Base-by-base conservation (phyloP, 1,140 invertebrate genomes). In the Linepithema humile region DNA sequence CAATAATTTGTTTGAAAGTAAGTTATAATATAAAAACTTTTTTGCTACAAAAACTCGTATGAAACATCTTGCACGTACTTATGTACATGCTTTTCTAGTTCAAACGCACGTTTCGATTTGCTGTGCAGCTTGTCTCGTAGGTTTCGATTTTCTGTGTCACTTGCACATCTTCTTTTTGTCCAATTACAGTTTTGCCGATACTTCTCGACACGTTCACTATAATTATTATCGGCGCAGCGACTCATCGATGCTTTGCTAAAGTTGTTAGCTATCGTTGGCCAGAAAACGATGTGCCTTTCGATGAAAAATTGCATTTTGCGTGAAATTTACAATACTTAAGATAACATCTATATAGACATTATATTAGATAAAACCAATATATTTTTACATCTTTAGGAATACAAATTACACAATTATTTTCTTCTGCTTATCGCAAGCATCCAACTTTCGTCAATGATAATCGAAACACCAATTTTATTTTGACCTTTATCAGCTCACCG, bases 141-240 rank as follows among this genome's bases (percentile, higher is more conserved):
- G n/a, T n/a, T n/a, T n/a, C n/a, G n/a, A n/a, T n/a, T n/a, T n/a
- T n/a, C n/a, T n/a, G n/a, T n/a, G n/a, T n/a, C n/a, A n/a, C 6
- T 60, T 40, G 35, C 50, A 12, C 29, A 29, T 50, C 26, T 72
- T 72, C 77, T 82, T 82, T 82, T 82, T 82, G 77, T 43, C 77
- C 77, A 82, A 82, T 82, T 82, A 82, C 15, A 70, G 48, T 82
- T 82, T 72, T 72, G 64, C 77, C 77, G 65, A 82, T 82, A 70
- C 77, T 72, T 82, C 3, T 15, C 77, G 65, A 59, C 67, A 72
- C 53, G 67, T 72, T 72, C 50, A 12, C 77, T 38, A 80, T 80
- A 53, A 82, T 82, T 72, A 82, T 82, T 72, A 72, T 72, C 65
- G 65, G 32, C 50, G 35, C 45, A 43, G 32, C 50, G 38, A 70